Base-by-base conservation (phyloP, 2,888 invertebrate species). In the Diarsia dahlii region DNA sequence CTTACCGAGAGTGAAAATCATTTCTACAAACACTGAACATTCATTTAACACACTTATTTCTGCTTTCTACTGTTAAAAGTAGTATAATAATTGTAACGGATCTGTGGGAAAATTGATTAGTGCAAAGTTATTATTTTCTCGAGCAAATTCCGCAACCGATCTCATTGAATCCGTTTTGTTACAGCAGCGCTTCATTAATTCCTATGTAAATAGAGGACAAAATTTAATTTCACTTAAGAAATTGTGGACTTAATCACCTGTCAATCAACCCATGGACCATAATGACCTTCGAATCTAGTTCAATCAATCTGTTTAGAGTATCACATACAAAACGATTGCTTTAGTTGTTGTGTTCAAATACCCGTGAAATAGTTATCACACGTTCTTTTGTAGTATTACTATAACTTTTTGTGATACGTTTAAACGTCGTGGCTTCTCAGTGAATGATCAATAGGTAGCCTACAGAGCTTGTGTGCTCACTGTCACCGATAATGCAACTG, bases 41-140 rank as follows among this genome's bases (percentile, higher is more conserved):
- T 85, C 90, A 92, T 93, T 93, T 93, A 92, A 91, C 93, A 92
- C 90, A 92, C 91, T 91, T 92, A 84, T 89, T 89, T 89, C 84
- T 84, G 89, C 93, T 93, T 93, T 94, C 93, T 92, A 92, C 90
- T 88, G 85, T 89, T 87, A 86, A 88, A 88, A 89, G 84, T 83
- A 74, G 60, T 73, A 73, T 80, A 79, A 86, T 87, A 87, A 89
- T 85, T 86, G 86, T 86, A 82, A 84, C 88, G 80, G 84, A 80
- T 84, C 84, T 84, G 63, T 85, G 72, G 56, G 82, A 77, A 89
- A 88, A 85, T 81, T 86, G 79, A 87, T 87, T 81, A 83, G 71
- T 69, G 66, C 80, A 71, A 79, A 83, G 67, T 84, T 82, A 83
- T 80, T 81, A 83, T 87, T 83, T 88, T 82, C 78, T 80, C 64